Evolutionary conservation across 2,797 vertebrate species (phyloP).

Genomic region (Potorous gilbertii): DNA sequence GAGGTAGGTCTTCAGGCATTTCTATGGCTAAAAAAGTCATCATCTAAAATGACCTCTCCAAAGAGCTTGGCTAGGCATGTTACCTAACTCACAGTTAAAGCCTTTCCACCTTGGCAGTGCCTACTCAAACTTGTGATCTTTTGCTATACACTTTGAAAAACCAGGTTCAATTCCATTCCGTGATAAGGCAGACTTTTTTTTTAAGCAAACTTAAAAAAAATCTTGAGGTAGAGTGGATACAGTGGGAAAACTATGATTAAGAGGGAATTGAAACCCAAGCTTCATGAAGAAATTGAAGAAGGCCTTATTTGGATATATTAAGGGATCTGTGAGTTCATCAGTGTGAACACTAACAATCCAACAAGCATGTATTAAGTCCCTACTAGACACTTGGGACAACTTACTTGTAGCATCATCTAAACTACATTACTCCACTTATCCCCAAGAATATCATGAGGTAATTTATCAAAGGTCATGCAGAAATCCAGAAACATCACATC

Average conservation of each 20-base stretch:
- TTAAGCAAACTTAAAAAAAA: not conserved
- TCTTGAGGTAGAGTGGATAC: not conserved
- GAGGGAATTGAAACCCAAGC: not conserved
- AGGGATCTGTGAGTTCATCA: not conserved
- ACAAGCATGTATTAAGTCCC: not conserved
- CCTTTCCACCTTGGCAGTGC: not conserved
- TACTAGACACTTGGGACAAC: not conserved
- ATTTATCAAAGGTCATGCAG: slow-evolving; percentile 1
- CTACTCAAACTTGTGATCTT: not conserved
- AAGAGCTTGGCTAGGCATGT: not conserved
- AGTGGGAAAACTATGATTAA: not conserved
- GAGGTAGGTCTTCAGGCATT: not conserved
- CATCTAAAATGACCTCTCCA: not conserved
- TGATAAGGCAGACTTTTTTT: not conserved
- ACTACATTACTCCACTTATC: not conserved
- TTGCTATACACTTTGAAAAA: not conserved
- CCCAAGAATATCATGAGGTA: not conserved
- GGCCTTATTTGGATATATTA: not conserved
- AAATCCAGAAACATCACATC: not conserved
- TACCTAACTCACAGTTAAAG: not conserved
- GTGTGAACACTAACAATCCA: not conserved
- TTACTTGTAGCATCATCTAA: not conserved
- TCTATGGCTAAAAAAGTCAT: not conserved
- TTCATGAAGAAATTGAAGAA: not conserved
- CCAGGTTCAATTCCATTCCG: not conserved